A percentile compares a stretch with the other conserved stretches of the same genome.
These are phyloP conservation scores for Mizuhopecten yessoensis DNA, from an alignment of 1,140 invertebrate genomes.

Conservation along the genomic window DNA sequence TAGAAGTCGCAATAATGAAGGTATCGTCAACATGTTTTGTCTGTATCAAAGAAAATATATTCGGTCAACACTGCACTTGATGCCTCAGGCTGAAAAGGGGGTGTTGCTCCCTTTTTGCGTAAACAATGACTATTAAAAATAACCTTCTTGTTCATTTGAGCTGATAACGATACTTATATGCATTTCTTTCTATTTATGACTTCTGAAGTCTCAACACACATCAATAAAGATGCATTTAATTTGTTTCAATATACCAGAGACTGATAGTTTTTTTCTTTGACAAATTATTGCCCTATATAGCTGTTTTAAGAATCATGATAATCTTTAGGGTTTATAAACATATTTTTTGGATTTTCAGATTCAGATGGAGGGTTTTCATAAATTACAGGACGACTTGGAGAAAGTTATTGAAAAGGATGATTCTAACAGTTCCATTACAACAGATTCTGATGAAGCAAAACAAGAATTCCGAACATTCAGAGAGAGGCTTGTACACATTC, in stretches of 20 bases:
- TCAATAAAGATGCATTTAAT: no score
- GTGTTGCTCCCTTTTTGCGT: neutral
- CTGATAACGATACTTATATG: no score
- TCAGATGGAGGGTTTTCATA: constrained; percentile 81
- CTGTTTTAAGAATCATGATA: no score
- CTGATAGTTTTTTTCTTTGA: no score
- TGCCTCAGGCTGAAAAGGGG: neutral
- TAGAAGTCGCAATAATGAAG: neutral
- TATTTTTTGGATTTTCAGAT: constrained; percentile 71
- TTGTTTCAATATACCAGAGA: no score
- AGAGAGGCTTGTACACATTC: constrained; percentile 71
- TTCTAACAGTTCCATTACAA: constrained; percentile 78
- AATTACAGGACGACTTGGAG: constrained; percentile 81
- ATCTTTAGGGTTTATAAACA: no score
- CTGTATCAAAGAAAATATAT: neutral
- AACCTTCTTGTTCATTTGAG: no score
- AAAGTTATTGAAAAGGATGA: constrained; percentile 82
- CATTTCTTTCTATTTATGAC: no score
- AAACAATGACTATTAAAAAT: neutral
- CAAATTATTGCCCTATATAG: no score
- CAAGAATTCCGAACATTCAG: constrained; percentile 70
- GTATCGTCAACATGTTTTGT: neutral
- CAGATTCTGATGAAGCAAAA: constrained; percentile 77
- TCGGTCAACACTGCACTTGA: neutral
- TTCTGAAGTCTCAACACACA: no score